phyloP scores from a whole-genome alignment of 2,797 vertebrate species.

The Artibeus lituratus region DNA sequence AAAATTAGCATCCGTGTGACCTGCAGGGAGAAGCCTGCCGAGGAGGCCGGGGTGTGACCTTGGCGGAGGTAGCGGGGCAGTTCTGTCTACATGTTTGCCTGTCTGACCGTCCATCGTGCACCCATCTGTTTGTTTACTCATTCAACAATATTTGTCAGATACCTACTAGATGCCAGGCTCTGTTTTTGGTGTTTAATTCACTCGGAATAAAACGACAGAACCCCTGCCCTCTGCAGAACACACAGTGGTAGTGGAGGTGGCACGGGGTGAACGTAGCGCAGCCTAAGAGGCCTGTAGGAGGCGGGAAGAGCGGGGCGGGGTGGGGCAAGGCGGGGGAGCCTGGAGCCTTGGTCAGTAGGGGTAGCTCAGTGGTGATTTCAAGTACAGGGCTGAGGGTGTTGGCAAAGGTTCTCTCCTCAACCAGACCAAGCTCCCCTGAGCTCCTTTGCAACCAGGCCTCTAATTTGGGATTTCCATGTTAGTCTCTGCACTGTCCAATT shows the following conservation, averaged over 20 bases:
- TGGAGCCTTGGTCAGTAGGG: neutral
- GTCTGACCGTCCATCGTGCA: neutral
- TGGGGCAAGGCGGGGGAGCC: neutral
- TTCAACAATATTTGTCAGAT: neutral
- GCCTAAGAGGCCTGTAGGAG: fast-evolving
- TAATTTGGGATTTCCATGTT: neutral
- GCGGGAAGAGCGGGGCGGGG: neutral
- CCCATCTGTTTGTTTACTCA: neutral
- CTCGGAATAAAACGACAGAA: neutral
- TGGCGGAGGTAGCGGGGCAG: neutral
- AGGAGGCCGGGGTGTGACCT: neutral
- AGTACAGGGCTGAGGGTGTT: fast-evolving
- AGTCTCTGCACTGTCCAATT: neutral
- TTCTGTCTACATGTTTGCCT: neutral
- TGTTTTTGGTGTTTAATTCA: neutral
- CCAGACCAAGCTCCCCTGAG: neutral
- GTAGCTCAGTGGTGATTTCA: neutral
- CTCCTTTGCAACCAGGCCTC: neutral
- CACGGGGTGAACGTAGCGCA: fast-evolving
- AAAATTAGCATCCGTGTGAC: neutral
- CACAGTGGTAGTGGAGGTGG: neutral
- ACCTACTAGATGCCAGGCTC: neutral
- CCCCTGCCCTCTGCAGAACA: neutral
- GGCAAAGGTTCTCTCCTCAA: neutral
- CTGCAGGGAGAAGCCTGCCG: neutral